Evolutionary conservation across 2,888 invertebrate genomes (phyloP), one percentile per base, ranked within the genome.

Genomic region (Periphyllus acericola): DNA sequence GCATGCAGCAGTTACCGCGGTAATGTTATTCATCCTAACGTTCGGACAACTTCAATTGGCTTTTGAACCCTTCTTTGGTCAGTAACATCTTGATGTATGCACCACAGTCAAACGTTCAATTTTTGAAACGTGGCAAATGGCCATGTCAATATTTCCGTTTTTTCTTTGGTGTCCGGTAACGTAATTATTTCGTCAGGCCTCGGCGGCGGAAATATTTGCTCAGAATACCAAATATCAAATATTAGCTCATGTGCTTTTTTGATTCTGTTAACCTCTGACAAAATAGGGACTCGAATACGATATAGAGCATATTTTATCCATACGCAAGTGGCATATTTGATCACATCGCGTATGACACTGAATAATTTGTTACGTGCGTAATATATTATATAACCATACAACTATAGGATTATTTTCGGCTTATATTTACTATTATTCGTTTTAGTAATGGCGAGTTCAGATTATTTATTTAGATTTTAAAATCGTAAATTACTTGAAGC

Each of bases 61-160:
- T 80, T 86, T 87, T 87, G 80, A 80, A 60, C 84, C 86, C 80
- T 80, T 75, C 66, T 74, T 83, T 60, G 84, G 86, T 80, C 86
- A 87, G 86, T 87, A 66, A 74, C 52, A 55, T 86, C 60, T 72
- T 87, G 79, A 86, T 72, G 80, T 87, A 80, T 87, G 74, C 80
- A 74, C 86, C 80, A 80, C 72, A 32, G 34, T 83, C 40, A 32
- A 71, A 46, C 52, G 32, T 55, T 86, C 86, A 36, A 72, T 87
- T 87, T 87, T 60, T 79, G 86, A 87, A 80, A 87, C 86, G 86
- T 87, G 86, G 86, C 86, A 87, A 87, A 60, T 46, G 71, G 79
- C 86, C 86, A 80, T 87, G 86, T 87, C 86, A 87, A 87, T 87
- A 87, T 87, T 80, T 80, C 86, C 71, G 79, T 80, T 86, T 86